phyloP scores from a whole-genome alignment of 2,888 invertebrate species.

The Dryomyza anilis region DNA sequence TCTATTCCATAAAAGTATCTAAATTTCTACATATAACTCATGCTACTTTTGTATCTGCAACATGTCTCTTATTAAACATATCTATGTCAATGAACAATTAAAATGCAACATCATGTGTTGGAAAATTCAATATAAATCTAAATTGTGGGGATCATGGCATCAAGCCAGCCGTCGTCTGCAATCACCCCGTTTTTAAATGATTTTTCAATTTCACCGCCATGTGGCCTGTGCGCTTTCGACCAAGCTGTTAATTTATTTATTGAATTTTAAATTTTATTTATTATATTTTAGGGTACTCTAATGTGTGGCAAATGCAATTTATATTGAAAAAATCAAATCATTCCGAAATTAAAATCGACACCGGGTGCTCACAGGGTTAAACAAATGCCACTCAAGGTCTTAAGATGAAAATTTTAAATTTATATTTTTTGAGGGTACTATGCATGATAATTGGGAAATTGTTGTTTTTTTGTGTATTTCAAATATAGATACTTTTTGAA shows the following conservation, averaged over 20 bases:
- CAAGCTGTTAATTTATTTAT: slow-evolving; percentile 22
- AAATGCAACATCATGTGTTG: not conserved
- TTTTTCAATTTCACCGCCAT: slow-evolving; percentile 1
- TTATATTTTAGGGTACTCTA: too few species aligned
- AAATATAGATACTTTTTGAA: not conserved
- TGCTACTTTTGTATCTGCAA: not conserved
- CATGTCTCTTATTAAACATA: not conserved
- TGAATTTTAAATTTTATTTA: slow-evolving; percentile 10
- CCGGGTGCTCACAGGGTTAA: too few species aligned
- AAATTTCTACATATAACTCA: not conserved
- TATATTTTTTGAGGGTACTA: not conserved
- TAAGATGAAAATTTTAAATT: not conserved
- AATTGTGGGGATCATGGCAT: not conserved
- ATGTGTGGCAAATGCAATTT: too few species aligned
- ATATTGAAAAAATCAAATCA: not conserved
- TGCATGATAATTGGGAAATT: not conserved
- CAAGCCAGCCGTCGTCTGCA: too few species aligned
- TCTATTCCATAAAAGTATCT: not conserved
- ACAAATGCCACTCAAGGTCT: too few species aligned
- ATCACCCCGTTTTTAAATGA: not conserved
- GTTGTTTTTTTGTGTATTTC: not conserved
- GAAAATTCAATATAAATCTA: not conserved
- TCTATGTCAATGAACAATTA: slow-evolving; percentile 12
- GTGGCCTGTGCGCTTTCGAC: not conserved
- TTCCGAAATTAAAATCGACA: not conserved